A percentile compares a stretch with the other conserved stretches of the same genome.
These are phyloP conservation scores for Papilio elwesi DNA, from an alignment of 2,888 invertebrate species.

Conservation along the genomic window DNA sequence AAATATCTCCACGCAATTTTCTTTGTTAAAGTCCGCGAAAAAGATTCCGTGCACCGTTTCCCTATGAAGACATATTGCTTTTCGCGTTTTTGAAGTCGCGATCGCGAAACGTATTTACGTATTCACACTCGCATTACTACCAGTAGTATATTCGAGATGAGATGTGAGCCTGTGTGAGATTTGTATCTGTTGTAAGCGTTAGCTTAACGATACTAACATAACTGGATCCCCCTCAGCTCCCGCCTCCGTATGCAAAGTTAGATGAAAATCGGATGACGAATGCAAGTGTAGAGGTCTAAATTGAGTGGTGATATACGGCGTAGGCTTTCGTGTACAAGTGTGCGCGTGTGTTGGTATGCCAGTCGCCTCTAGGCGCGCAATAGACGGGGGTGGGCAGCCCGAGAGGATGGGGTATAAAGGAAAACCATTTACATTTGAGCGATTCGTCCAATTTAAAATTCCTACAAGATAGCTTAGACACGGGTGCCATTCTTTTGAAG, in stretches of 20 bases:
- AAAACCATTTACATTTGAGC: conserved; percentile 86
- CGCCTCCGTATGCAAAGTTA: conserved; percentile 64
- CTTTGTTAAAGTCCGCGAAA: conserved; percentile 73
- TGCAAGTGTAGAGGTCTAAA: conserved; percentile 72
- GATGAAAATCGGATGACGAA: conserved; percentile 68
- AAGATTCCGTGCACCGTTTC: conserved; percentile 74
- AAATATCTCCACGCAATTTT: conserved; percentile 71
- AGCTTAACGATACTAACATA: conserved; percentile 73
- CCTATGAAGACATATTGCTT: conserved; percentile 82
- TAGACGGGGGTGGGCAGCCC: conserved; percentile 81
- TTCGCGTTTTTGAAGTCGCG: conserved; percentile 83
- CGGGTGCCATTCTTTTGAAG: conserved; percentile 83
- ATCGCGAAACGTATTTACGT: conserved; percentile 82
- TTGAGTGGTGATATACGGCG: conserved; percentile 73
- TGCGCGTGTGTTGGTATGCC: conserved; percentile 82
- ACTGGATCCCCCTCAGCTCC: conserved; percentile 59
- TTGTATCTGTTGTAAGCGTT: conserved; percentile 70
- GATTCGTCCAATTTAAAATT: conserved; percentile 86
- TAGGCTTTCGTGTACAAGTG: conserved; percentile 71
- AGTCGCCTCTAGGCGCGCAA: conserved; percentile 83
- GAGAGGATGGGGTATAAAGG: conserved; percentile 84
- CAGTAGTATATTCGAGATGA: conserved; percentile 79
- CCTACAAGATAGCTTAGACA: conserved; percentile 84
- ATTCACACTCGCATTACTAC: conserved; percentile 83
- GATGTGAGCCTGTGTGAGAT: conserved; percentile 70